Evolutionary conservation across 1,140 invertebrate genomes (phyloP), one percentile per base, ranked within the genome.

Genomic region (Chymomyza costata): DNA sequence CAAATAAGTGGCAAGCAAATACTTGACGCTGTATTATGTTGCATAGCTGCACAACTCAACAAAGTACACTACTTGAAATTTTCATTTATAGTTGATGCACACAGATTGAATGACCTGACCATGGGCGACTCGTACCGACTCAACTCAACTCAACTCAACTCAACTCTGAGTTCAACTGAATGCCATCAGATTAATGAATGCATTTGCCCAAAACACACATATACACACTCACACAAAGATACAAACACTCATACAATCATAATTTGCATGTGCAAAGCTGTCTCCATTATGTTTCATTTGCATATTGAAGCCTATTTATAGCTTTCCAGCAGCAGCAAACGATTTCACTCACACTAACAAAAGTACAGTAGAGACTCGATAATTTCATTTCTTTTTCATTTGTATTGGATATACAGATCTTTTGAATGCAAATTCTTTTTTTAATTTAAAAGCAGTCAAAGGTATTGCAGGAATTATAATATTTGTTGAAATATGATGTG

Each of bases 241-340:
- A 64, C 15, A 48, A 59, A 64, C 63, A 64, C 64, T 64, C 55
- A 49, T 51, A 34, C 58, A 62, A 6, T 30, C 48, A 54, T 43
- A 43, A 17, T 46, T 15, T 31, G 16, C 6, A n/a, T 18, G 30
- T 60, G 57, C 37, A 34, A n/a, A n/a, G n/a, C n/a, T n/a, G n/a
- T 44, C 44, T 49, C 60, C 60, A 64, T 64, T 64, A 64, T 64
- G 60, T 55, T 64, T 39, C 60, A 64, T 64, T 64, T 64, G 60
- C 60, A 64, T 64, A 64, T 64, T 64, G 60, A 64, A 64, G n/a
- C 60, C 60, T 64, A 64, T 64, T 64, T 64, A 64, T 64, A 51
- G n/a, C n/a, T n/a, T n/a, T n/a, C n/a, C n/a, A n/a, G n/a, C n/a
- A n/a, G 60, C 48, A 62, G 35, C 49, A 60, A 28, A 19, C 40